Conservation (phyloP, 2,797 vertebrate genomes). For the Periophthalmus magnuspinnatus region DNA sequence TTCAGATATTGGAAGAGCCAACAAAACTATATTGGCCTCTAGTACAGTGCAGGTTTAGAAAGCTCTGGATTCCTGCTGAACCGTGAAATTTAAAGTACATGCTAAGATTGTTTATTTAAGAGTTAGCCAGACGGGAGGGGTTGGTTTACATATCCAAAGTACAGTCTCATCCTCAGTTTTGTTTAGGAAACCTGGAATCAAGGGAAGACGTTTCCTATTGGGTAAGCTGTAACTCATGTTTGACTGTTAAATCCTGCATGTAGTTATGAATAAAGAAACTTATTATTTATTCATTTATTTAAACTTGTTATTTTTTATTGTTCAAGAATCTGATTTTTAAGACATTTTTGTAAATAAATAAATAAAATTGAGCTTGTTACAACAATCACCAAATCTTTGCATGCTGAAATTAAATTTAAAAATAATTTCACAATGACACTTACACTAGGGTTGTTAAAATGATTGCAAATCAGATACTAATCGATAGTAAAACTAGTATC, state of each 20-base stretch:
- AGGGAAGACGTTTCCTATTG: neutral
- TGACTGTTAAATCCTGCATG: neutral
- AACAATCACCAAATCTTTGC: neutral
- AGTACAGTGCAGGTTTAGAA: too few species aligned
- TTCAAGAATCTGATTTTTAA: neutral
- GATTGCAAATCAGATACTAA: too few species aligned
- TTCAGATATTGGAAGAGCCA: too few species aligned
- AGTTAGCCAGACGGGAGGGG: neutral
- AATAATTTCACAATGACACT: too few species aligned
- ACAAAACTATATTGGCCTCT: too few species aligned
- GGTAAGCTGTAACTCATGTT: neutral
- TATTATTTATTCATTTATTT: too few species aligned
- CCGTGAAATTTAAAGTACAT: neutral
- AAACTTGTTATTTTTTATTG: neutral
- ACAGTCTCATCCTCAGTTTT: neutral
- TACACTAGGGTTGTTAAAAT: too few species aligned
- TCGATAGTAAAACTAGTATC: too few species aligned
- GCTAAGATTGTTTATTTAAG: neutral
- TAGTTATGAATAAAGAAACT: neutral
- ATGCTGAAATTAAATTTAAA: neutral
- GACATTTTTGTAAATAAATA: neutral
- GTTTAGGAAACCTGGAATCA: neutral
- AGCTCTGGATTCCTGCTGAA: neutral
- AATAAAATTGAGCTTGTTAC: neutral
- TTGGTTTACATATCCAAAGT: constrained; percentile 3